Percentiles rank a stretch among this genome's conserved stretches.
Evolutionary conservation across 2,113 vertebrate species (phyloP).

Genomic region (Chloropsis cyanopogon): DNA sequence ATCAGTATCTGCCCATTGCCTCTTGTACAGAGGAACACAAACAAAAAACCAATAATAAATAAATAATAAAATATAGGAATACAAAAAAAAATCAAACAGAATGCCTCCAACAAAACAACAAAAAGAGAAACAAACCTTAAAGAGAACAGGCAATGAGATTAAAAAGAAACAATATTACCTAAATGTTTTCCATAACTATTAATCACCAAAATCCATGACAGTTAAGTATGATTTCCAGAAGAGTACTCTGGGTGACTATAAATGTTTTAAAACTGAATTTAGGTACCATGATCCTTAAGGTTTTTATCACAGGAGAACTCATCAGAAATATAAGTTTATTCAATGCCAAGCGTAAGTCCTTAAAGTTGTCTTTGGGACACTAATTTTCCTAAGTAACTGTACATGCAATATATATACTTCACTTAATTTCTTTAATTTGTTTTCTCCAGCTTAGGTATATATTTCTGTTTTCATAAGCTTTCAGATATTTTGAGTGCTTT

Average conservation of each 20-base stretch:
- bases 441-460: background rate
- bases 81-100: background rate
- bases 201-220: background rate
- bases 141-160: background rate
- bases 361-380: background rate
- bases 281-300: background rate
- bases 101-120: background rate
- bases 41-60: background rate
- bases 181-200: background rate
- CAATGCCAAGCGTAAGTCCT: background rate
- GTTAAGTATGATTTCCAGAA: background rate
- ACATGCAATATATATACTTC: background rate
- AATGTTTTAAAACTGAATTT: background rate
- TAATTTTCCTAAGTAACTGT: background rate
- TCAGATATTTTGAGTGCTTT: background rate
- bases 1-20: background rate
- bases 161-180: background rate
- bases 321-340: background rate
- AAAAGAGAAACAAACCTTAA: too few relatives aligned
- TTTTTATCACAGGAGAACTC: background rate
- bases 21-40: background rate
- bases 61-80: background rate
- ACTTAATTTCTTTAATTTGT: background rate
- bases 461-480: background rate
- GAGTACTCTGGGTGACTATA: background rate